These are phyloP conservation scores for Drosophila persimilis DNA, from an alignment of 1,140 invertebrate species.

Conservation along the genomic window DNA sequence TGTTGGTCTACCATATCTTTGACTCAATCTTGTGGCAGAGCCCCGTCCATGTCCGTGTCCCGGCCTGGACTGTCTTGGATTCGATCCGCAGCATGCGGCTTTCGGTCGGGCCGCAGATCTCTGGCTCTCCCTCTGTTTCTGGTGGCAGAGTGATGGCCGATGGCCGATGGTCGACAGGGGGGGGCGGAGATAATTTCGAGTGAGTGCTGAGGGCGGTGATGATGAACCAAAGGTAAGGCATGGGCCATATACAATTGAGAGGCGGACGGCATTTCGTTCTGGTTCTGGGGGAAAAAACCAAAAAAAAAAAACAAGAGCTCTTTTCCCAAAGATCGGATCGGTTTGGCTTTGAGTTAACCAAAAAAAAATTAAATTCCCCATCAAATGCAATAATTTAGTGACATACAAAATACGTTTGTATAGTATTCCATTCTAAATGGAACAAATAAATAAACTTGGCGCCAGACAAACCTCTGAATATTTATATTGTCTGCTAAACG, in stretches of 20 bases:
- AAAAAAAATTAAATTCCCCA: constrained; percentile 22
- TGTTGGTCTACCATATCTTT: constrained; percentile 60
- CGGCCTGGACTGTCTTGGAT: constrained; percentile 13
- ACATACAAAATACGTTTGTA: too few relatives aligned
- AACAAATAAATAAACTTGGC: constrained; percentile 37
- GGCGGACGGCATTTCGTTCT: constrained; percentile 48
- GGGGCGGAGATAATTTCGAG: constrained; percentile 37
- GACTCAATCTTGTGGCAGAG: constrained; percentile 58
- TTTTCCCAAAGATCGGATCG: not conserved
- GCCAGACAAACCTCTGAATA: constrained; percentile 42
- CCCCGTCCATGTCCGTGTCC: not conserved
- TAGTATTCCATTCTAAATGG: constrained; percentile 15
- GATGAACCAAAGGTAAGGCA: constrained; percentile 23
- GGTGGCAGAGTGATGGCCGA: too few relatives aligned
- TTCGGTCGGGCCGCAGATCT: not conserved
- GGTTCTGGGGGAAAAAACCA: not conserved
- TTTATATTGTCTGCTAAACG: constrained; percentile 49
- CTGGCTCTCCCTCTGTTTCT: too few relatives aligned
- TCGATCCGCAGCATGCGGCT: constrained; percentile 35
- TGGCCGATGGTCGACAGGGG: too few relatives aligned
- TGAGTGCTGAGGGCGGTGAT: constrained; percentile 50
- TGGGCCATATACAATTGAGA: constrained; percentile 20
- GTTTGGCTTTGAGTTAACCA: constrained; percentile 20
- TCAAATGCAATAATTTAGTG: constrained; percentile 38
- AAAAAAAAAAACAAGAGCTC: constrained; percentile 8